phyloP scores from a whole-genome alignment of 2,888 invertebrate genomes.

The Lutraria lutraria region DNA sequence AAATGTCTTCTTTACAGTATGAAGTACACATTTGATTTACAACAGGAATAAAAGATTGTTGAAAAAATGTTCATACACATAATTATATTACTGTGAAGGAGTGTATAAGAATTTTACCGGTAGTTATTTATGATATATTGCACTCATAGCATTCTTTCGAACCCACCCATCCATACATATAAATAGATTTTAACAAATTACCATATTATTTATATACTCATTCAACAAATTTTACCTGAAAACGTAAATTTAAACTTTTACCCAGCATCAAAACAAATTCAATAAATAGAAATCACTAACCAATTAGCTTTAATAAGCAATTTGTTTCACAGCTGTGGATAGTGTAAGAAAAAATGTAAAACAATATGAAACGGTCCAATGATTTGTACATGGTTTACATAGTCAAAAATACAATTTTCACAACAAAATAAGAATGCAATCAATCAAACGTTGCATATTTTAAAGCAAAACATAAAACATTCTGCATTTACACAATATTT shows the following conservation, averaged over 20 bases:
- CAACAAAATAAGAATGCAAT: not conserved
- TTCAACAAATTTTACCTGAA: not conserved
- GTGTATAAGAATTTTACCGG: too few relatives aligned
- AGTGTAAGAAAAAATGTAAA: not conserved
- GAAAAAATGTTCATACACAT: too few relatives aligned
- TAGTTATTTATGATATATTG: not conserved
- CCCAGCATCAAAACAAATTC: not conserved
- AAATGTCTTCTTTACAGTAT: too few relatives aligned
- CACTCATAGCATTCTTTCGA: not conserved
- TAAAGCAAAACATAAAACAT: not conserved
- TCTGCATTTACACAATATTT: slow-evolving; percentile 9
- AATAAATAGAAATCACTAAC: not conserved
- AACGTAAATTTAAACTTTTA: not conserved
- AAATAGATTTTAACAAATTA: slow-evolving; percentile 12
- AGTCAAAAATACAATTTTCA: not conserved
- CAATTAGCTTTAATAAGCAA: slow-evolving; percentile 3
- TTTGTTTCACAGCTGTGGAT: slow-evolving; percentile 4
- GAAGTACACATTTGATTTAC: too few relatives aligned
- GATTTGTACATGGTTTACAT: not conserved
- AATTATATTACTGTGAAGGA: too few relatives aligned
- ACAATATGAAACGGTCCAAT: not conserved
- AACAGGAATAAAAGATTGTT: too few relatives aligned
- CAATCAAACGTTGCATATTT: slow-evolving; percentile 4
- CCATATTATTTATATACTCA: not conserved
- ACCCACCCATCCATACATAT: not conserved